Evolutionary conservation across 2,888 invertebrate species (phyloP), one percentile per base, ranked within the genome.

Genomic region (Apomyelois bistriatella): DNA sequence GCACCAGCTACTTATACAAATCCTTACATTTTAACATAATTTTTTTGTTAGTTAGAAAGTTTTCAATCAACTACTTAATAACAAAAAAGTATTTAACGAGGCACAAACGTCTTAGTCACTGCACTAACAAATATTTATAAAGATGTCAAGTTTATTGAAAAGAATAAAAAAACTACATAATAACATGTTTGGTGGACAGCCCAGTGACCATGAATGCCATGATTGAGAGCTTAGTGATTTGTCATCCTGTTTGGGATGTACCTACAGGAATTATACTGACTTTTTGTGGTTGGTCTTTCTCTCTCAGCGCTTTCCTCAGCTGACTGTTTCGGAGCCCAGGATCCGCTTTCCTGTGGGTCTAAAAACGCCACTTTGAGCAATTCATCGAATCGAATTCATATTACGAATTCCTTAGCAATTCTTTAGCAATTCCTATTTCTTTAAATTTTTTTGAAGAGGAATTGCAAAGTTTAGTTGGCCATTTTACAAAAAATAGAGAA

Each of bases 91-190:
- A 40, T 43, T 54, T 75, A 76, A 80, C 73, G 72, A 82, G 66
- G 35, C 58, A 47, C 53, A 59, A 62, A 66, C 43, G 48, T 68
- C 70, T 72, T 61, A 66, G 72, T 72, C 79, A 79, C 65, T 65
- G 66, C 65, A 61, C 52, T 62, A 55, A 70, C 67, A 75, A 81
- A 80, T 74, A 73, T 80, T 81, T 74, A 73, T 68, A 76, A 83
- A 80, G 74, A 66, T 78, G 80, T 84, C 78, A 79, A 66, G 58
- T 57, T 32, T 50, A 48, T 61, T 49, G 51, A 62, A 65, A 66
- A 64, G 64, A 52, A 49, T 48, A 56, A 53, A 66, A 64, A 70
- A 69, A 70, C 62, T 58, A 46, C 48, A 56, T 62, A 61, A 60
- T 58, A 64, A 56, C 46, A 47, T 52, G 54, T 46, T 52, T 55